Evolutionary conservation across 2,797 vertebrate genomes (phyloP).

Genomic region (Typhlichthys eigenmanni): DNA sequence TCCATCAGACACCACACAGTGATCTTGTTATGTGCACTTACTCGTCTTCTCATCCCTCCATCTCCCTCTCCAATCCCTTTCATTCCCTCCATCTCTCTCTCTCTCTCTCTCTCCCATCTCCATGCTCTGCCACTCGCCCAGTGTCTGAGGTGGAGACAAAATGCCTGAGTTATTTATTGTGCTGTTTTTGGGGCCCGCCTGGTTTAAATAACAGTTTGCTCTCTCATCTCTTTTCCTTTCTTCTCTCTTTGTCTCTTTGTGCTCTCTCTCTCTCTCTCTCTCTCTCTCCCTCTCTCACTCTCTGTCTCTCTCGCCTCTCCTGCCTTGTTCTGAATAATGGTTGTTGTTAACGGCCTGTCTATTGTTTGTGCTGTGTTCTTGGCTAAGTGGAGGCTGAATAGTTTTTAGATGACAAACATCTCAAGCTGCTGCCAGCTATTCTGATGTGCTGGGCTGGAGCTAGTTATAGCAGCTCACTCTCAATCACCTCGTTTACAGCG

Average conservation of each 20-base stretch:
- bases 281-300: constrained; percentile 35
- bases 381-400: constrained; percentile 77
- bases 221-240: constrained; percentile 50
- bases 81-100: constrained; percentile 41
- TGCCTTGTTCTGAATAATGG: constrained; percentile 69
- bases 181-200: constrained; percentile 73
- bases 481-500: neutral
- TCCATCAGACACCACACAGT: constrained; percentile 53
- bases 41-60: constrained; percentile 25
- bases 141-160: constrained; percentile 75
- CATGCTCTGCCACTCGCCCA: constrained; percentile 47
- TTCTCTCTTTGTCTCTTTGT: constrained; percentile 57
- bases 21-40: constrained; percentile 65
- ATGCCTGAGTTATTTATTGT: constrained; percentile 80
- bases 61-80: constrained; percentile 43
- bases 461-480: constrained; percentile 52
- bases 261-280: constrained; percentile 35
- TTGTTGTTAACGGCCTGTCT: constrained; percentile 77
- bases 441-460: constrained; percentile 65
- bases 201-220: constrained; percentile 80
- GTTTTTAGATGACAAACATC: constrained; percentile 82
- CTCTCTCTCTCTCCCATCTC: constrained; percentile 7
- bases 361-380: constrained; percentile 81
- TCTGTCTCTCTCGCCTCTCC: constrained; percentile 46
- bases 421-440: constrained; percentile 71